phyloP scores from a whole-genome alignment of 1,140 invertebrate species.

The Cephus cinctus region DNA sequence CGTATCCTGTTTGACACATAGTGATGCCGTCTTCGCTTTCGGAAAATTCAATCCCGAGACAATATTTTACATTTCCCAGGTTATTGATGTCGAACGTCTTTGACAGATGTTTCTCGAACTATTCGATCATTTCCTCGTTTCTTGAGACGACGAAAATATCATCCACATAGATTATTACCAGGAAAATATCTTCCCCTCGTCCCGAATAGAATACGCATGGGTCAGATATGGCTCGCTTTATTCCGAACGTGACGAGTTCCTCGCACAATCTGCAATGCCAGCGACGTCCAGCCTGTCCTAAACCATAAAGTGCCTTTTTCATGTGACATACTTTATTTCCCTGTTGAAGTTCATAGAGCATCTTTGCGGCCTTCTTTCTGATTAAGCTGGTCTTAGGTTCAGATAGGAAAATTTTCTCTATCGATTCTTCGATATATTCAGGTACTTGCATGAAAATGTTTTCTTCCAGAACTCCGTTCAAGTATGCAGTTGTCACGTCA shows the following conservation, averaged over 20 bases:
- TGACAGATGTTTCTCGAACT: slow-evolving; percentile 87
- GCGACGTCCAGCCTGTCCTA: slow-evolving; percentile 27
- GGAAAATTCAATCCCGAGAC: slow-evolving; percentile 18
- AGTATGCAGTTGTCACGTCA: slow-evolving; percentile 25
- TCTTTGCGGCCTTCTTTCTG: slow-evolving; percentile 5
- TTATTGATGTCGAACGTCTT: slow-evolving; percentile 35
- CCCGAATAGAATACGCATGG: slow-evolving; percentile 32
- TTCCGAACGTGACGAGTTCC: slow-evolving; percentile 17
- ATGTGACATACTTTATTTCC: slow-evolving; percentile 19
- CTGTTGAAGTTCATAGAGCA: background rate
- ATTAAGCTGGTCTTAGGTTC: slow-evolving; percentile 21
- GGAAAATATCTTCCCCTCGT: slow-evolving; percentile 7
- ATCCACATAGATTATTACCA: slow-evolving; percentile 23
- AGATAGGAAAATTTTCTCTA: slow-evolving; percentile 68
- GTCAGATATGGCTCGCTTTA: slow-evolving; percentile 22
- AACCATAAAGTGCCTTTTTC: slow-evolving; percentile 26
- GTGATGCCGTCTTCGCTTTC: slow-evolving; percentile 2
- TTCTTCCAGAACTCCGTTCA: slow-evolving; percentile 27
- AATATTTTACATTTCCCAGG: slow-evolving; percentile 8
- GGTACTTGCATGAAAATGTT: slow-evolving; percentile 30
- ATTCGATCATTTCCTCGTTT: slow-evolving; percentile 88
- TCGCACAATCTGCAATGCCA: slow-evolving; percentile 24
- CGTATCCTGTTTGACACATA: slow-evolving; percentile 9
- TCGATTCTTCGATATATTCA: slow-evolving; percentile 16
- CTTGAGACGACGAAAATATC: slow-evolving; percentile 19